These are phyloP conservation scores for Cuniculus paca DNA, from an alignment of 2,797 vertebrate genomes.

Conservation along the genomic window DNA sequence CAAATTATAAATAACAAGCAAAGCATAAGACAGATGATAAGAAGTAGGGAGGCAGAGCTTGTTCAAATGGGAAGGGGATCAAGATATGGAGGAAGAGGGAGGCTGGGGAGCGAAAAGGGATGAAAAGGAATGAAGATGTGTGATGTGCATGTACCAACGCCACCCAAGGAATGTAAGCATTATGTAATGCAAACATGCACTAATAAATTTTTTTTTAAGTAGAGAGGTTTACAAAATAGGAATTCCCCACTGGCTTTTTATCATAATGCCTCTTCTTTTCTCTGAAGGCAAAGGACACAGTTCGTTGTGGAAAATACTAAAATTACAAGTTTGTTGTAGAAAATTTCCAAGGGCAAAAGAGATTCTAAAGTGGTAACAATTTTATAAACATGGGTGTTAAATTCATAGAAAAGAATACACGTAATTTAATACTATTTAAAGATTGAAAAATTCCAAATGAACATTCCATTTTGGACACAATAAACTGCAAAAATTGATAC, in stretches of 20 bases:
- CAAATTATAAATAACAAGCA: neutral
- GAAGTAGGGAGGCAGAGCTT: neutral
- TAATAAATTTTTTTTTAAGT: neutral
- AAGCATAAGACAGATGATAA: neutral
- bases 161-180: neutral
- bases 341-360: conserved; percentile 56
- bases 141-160: neutral
- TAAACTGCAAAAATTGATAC: conserved; percentile 58
- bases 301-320: conserved; percentile 36
- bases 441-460: conserved; percentile 59
- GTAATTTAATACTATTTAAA: conserved; percentile 61
- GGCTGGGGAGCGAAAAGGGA: neutral
- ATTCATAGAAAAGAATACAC: conserved; percentile 40
- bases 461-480: conserved; percentile 33
- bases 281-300: neutral
- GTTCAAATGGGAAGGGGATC: neutral
- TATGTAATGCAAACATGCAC: neutral
- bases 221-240: neutral
- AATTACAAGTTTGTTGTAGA: conserved; percentile 7
- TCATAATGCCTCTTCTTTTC: conserved; percentile 35
- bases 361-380: conserved; percentile 28
- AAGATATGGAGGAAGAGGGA: neutral
- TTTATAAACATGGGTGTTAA: conserved; percentile 64
- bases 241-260: conserved; percentile 18
- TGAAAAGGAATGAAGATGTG: neutral